Percentiles rank a stretch among this genome's conserved stretches.
phyloP scores from a whole-genome alignment of 2,888 invertebrate genomes.

The Suillia variegata region DNA sequence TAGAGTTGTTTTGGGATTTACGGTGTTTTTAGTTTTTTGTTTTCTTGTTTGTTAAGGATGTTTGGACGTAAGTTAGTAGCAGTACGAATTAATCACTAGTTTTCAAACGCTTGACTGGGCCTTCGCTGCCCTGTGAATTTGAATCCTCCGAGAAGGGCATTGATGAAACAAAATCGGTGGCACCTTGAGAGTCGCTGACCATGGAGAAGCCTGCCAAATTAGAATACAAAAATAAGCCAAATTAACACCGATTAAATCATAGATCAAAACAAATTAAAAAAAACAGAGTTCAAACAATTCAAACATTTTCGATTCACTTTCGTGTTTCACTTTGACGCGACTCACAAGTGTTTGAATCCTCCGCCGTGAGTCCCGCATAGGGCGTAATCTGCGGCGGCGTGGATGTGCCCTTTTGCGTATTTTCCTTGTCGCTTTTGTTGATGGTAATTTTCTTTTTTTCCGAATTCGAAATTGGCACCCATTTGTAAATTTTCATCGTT shows the following conservation, averaged over 20 bases:
- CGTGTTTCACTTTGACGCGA: too few species aligned
- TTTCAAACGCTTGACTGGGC: slow-evolving; percentile 77
- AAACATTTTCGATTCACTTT: slow-evolving; percentile 35
- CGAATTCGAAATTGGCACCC: slow-evolving; percentile 91
- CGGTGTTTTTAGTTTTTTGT: background rate
- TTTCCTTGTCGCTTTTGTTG: slow-evolving; percentile 75
- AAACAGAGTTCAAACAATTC: slow-evolving; percentile 11
- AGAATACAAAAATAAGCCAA: slow-evolving; percentile 24
- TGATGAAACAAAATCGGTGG: slow-evolving; percentile 85
- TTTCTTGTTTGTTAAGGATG: background rate
- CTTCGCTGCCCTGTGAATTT: slow-evolving; percentile 84
- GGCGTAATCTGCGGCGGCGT: slow-evolving; percentile 74
- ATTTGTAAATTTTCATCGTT: slow-evolving; percentile 98
- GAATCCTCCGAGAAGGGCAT: slow-evolving; percentile 90
- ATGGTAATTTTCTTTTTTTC: slow-evolving; percentile 77
- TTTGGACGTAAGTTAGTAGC: too few species aligned
- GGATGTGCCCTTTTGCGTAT: slow-evolving; percentile 79
- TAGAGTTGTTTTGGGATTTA: too few species aligned
- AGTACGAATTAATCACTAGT: slow-evolving; percentile 63
- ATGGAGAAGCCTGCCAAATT: slow-evolving; percentile 85
- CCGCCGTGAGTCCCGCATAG: slow-evolving; percentile 79
- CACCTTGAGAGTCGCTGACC: slow-evolving; percentile 88
- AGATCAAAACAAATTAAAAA: background rate
- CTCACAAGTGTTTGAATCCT: slow-evolving; percentile 89
- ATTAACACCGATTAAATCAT: background rate